phyloP scores from a whole-genome alignment of 2,113 vertebrate species.

The Numenius arquata region DNA sequence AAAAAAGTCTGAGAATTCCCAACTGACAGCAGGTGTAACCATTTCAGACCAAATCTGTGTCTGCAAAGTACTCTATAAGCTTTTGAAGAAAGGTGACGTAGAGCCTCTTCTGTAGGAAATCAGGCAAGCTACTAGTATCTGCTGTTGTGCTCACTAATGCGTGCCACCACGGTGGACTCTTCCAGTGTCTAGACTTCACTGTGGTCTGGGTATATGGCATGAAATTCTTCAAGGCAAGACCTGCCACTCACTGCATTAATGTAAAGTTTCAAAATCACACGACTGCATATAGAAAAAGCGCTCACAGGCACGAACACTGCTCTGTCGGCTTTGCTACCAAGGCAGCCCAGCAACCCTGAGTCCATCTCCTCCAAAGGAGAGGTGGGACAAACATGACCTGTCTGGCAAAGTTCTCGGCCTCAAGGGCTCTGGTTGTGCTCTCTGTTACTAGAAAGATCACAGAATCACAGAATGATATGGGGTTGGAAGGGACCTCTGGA shows the following conservation, averaged over 20 bases:
- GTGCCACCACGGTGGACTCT: background rate
- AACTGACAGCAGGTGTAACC: background rate
- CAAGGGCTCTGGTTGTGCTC: background rate
- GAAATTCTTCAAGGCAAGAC: background rate
- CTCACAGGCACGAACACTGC: background rate
- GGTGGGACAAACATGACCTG: background rate
- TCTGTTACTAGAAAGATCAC: background rate
- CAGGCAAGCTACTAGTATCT: background rate
- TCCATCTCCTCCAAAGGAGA: background rate
- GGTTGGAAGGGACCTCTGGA: too few relatives aligned
- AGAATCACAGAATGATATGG: too few relatives aligned
- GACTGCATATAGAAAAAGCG: fast-evolving
- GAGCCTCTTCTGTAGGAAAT: background rate
- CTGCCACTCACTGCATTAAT: background rate
- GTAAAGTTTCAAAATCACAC: background rate
- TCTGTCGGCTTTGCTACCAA: background rate
- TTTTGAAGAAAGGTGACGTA: background rate
- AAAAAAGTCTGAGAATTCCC: background rate
- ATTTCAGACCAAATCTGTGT: background rate
- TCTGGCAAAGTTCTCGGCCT: background rate
- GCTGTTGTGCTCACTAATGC: background rate
- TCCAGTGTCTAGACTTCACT: background rate
- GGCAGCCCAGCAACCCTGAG: background rate
- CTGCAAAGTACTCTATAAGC: background rate
- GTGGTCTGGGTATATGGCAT: background rate